A percentile compares a stretch with the other conserved stretches of the same genome.
These are phyloP conservation scores for Mionectes macconnelli DNA, from an alignment of 2,113 vertebrate genomes.

Conservation along the genomic window DNA sequence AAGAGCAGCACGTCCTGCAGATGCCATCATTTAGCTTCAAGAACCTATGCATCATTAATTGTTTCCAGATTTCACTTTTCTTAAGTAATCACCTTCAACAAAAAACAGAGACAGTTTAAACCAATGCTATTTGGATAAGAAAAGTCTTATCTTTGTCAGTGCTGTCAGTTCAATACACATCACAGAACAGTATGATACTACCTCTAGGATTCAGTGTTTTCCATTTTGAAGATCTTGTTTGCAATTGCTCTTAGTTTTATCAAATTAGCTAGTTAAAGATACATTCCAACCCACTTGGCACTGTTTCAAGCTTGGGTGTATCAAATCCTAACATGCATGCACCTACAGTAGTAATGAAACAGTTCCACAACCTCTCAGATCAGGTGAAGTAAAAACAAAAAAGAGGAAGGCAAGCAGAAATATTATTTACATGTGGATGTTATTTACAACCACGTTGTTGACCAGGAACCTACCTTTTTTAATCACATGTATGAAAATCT, in stretches of 20 bases:
- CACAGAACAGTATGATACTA: neutral
- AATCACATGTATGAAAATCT: neutral
- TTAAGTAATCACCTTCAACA: neutral
- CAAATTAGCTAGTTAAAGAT: neutral
- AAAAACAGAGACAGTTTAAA: neutral
- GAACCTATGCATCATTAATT: neutral
- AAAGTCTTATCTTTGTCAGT: neutral
- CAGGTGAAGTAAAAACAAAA: neutral
- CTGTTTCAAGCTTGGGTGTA: neutral
- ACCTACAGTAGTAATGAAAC: neutral
- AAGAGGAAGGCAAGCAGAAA: neutral
- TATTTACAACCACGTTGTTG: neutral
- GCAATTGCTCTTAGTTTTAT: neutral
- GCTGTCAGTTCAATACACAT: neutral
- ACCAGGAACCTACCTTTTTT: neutral
- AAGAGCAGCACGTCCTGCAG: neutral
- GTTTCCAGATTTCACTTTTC: neutral
- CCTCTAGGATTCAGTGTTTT: neutral
- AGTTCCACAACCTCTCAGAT: neutral
- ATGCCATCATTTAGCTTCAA: neutral
- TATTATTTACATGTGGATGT: neutral
- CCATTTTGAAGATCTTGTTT: neutral
- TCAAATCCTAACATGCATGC: neutral
- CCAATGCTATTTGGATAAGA: neutral
- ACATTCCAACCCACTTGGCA: neutral